Evolutionary conservation across 1,140 invertebrate species (phyloP), one percentile per base, ranked within the genome.

Genomic region (Aphis gossypii): DNA sequence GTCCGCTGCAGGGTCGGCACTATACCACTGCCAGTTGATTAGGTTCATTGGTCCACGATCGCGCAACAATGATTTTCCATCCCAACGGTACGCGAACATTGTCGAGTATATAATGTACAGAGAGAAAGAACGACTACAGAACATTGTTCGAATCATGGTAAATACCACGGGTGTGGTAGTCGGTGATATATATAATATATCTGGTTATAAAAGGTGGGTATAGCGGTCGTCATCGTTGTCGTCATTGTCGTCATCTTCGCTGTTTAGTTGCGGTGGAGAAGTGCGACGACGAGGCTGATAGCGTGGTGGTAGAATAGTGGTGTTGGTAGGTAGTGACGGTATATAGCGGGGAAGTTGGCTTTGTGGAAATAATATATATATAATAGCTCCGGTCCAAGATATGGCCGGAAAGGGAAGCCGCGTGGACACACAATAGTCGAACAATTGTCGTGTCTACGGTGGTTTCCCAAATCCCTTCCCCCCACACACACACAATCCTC

Each of bases 341-440:
- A 41, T 41, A 41, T 41, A 91, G 8, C 46, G 48, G 38, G 82
- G 18, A 56, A 41, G 92, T 93, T 56, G 82, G 82, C 92, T 93
- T 93, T 93, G 92, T 93, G 92, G 21, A 83, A 93, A 56, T 44
- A 76, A 76, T 76, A 76, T 76, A n/a, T 76, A 83, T 83, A 86
- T 93, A 84, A 93, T 93, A 93, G 82, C 82, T 93, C 92, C 82
- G 92, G 82, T 93, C 92, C 92, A 93, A 93, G 92, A 93, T 86
- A 93, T 86, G 82, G 48, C 82, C 82, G 92, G 92, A 93, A 93
- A 86, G 76, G 92, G 82, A 93, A 93, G 54, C 82, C 82, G 92
- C 44, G 82, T 82, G 38, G 48, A 56, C 82, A 86, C 82, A 93
- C 92, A 93, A 93, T 93, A 84, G 76, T 41, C 48, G 76, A 84